These are phyloP conservation scores for Anabacerthia variegaticeps DNA, from an alignment of 2,797 vertebrate species.

Conservation along the genomic window DNA sequence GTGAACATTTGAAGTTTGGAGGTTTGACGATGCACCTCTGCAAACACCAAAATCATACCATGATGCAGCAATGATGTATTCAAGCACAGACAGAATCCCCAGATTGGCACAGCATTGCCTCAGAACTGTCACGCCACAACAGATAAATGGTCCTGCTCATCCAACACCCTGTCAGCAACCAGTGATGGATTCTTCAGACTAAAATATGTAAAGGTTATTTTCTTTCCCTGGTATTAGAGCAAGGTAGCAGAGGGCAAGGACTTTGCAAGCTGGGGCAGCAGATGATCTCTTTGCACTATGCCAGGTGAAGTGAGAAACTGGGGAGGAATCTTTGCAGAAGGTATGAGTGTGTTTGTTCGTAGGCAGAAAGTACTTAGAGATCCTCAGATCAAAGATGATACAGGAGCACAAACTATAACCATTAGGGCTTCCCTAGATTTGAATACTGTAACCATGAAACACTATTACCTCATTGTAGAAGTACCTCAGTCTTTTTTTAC, in stretches of 20 bases:
- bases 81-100: neutral
- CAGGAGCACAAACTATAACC: neutral
- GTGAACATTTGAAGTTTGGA: neutral
- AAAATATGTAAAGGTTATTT: slow-evolving; percentile 12
- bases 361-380: neutral
- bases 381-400: neutral
- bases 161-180: slow-evolving; percentile 39
- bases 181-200: slow-evolving; percentile 42
- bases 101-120: neutral
- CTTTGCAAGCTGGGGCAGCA: neutral
- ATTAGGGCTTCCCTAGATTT: neutral
- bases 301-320: neutral
- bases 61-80: neutral
- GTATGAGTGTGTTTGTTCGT: fast-evolving
- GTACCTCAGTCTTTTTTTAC: neutral
- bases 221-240: neutral
- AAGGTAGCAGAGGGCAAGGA: neutral
- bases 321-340: neutral
- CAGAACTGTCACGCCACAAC: neutral
- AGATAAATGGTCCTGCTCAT: slow-evolving; percentile 56
- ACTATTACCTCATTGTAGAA: neutral
- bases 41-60: neutral
- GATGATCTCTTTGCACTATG: neutral
- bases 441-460: neutral
- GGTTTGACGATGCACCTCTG: neutral